These are phyloP conservation scores for Pseudomyrmex flavicornis DNA, from an alignment of 1,140 invertebrate species.

Conservation along the genomic window DNA sequence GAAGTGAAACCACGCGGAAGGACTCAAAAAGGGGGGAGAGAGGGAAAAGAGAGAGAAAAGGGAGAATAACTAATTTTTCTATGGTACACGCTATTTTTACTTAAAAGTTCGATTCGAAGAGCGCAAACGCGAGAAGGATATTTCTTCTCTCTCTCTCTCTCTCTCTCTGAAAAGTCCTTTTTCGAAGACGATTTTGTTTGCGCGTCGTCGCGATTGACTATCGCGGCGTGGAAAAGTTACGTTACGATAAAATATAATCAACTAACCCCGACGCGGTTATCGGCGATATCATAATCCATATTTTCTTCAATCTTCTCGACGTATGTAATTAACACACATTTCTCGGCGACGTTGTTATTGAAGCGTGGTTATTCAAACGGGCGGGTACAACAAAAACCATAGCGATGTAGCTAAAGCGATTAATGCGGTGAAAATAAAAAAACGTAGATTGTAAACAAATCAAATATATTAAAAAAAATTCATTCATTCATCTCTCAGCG, in stretches of 20 bases:
- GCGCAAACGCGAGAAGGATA: not conserved
- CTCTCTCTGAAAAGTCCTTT: not conserved
- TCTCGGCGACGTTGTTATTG: slow-evolving; percentile 1
- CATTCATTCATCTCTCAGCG: not conserved
- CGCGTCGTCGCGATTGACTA: not conserved
- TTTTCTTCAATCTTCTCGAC: not conserved
- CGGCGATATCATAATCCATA: slow-evolving; percentile 4
- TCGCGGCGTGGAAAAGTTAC: slow-evolving; percentile 24
- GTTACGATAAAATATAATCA: slow-evolving; percentile 10
- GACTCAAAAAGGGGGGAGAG: too few relatives aligned
- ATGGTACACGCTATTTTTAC: too few relatives aligned
- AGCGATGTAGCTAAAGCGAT: not conserved
- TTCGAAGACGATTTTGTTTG: not conserved
- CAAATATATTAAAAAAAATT: not conserved
- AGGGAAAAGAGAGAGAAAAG: too few relatives aligned
- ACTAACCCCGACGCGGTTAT: not conserved
- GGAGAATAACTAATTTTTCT: too few relatives aligned
- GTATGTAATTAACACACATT: slow-evolving; percentile 15
- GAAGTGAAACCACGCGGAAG: too few relatives aligned
- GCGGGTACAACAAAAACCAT: not conserved
- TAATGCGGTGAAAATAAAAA: slow-evolving; percentile 9
- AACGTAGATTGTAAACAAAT: not conserved
- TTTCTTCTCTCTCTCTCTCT: too few relatives aligned
- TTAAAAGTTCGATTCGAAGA: not conserved
- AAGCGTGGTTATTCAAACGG: not conserved